A percentile compares a stretch with the other conserved stretches of the same genome.
phyloP scores from a whole-genome alignment of 92 coral and sea anemone genomes.

The Phenganax stokvisi region DNA sequence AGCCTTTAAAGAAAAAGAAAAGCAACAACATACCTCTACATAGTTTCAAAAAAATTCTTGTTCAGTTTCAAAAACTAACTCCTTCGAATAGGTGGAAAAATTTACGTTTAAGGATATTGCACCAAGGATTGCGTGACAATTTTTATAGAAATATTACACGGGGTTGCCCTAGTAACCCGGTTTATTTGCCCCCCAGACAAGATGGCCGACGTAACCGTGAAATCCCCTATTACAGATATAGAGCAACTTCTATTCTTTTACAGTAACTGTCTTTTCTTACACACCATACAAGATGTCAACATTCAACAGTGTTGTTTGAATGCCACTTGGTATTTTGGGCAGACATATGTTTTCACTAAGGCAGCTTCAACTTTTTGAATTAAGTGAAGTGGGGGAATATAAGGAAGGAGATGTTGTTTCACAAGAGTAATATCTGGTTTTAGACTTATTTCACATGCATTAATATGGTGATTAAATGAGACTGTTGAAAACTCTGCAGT shows the following conservation, averaged over 20 bases:
- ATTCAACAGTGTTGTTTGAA: neutral
- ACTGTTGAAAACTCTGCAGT: neutral
- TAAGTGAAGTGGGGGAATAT: neutral
- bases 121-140: too few species aligned
- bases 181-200: too few species aligned
- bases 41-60: too few species aligned
- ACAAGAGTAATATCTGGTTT: neutral
- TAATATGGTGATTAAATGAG: constrained; percentile 1
- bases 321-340: constrained; percentile 2
- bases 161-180: too few species aligned
- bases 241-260: neutral
- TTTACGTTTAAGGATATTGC: too few species aligned
- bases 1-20: too few species aligned
- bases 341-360: neutral
- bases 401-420: constrained; percentile 1
- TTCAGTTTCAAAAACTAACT: too few species aligned
- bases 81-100: too few species aligned
- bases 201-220: too few species aligned
- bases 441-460: constrained; percentile 2
- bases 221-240: neutral
- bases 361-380: neutral
- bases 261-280: neutral
- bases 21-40: too few species aligned
- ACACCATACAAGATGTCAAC: neutral
- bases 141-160: too few species aligned